Base-by-base conservation (phyloP, 1,140 invertebrate species). In the Steinernema feltiae region DNA sequence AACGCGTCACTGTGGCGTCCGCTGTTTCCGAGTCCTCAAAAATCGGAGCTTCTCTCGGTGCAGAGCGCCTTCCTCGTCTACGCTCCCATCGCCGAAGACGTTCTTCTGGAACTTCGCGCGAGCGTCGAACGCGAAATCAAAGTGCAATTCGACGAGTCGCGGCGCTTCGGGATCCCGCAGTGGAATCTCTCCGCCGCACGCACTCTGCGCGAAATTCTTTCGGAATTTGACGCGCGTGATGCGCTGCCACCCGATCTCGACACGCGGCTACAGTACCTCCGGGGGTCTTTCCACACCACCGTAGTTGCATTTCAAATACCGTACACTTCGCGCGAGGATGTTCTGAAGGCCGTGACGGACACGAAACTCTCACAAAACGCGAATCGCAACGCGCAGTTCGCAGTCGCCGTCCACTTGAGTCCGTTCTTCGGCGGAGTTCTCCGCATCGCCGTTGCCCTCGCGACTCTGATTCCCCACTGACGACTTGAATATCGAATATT, bases 61-160 rank as follows among this genome's bases (percentile, higher is more conserved):
- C 75, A 76, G 69, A 41, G 70, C n/a, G 24, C 69, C 1, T 29
- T 21, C 32, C 3, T 76, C 18, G 30, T 32, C 12, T 76, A 76
- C 32, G 32, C 35, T n/a, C 27, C 30, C 48, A 31, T 76, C 0
- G 27, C 69, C 1, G 75, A 76, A 48, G 75, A 76, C 24, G 46
- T 31, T 31, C 48, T 76, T 21, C 70, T 76, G 7, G 75, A 76
- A 21, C 70, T 76, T 12, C 32, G 75, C 1, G 32, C 70, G 21
- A 32, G 70, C 17, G 35, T 76, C 15, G 75, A 76, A 76, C 32
- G 75, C 1, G 75, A 71, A 18, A 71, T 76, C 3, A 76, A 76
- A 30, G 21, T 76, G 3, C 32, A 32, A 1, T 70, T 76, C 30
- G 75, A 76, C 30, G 41, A 76, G 32, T 48, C 75, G 27, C 35